Evolutionary conservation across 2,888 invertebrate species (phyloP).

Genomic region (Apodemia zela): DNA sequence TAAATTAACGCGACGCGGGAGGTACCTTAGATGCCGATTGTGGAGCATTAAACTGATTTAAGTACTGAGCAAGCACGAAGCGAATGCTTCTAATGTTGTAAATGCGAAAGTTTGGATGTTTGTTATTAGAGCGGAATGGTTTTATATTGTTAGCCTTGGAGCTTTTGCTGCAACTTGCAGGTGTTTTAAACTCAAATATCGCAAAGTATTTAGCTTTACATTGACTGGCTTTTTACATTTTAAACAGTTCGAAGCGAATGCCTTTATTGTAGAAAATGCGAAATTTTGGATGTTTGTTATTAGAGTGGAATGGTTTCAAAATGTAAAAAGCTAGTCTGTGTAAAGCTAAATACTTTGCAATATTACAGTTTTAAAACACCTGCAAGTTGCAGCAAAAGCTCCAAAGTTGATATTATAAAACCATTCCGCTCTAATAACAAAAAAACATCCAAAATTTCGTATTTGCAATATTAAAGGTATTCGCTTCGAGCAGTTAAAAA

Average conservation of each 20-base stretch:
- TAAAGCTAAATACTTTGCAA: neutral
- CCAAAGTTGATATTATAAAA: neutral
- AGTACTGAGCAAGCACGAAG: constrained; percentile 22
- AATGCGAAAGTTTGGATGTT: neutral
- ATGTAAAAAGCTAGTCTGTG: neutral
- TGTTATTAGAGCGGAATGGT: neutral
- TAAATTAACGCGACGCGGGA: constrained; percentile 62
- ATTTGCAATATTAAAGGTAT: constrained; percentile 30
- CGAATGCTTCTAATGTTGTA: constrained; percentile 30
- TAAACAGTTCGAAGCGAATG: constrained; percentile 17
- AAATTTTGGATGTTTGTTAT: neutral
- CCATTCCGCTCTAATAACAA: neutral
- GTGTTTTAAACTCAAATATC: neutral
- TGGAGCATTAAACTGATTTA: constrained; percentile 14
- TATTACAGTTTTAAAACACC: neutral
- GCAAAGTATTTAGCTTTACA: neutral
- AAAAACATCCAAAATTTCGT: neutral
- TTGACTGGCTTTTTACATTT: neutral
- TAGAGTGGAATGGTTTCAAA: neutral
- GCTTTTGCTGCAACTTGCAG: neutral
- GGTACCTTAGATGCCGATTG: constrained; percentile 35
- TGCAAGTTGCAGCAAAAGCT: neutral
- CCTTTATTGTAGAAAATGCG: constrained; percentile 26
- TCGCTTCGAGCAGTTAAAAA: constrained; percentile 18
- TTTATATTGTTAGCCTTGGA: neutral